Evolutionary conservation across 2,888 invertebrate genomes (phyloP).

Genomic region (Panopea generosa): DNA sequence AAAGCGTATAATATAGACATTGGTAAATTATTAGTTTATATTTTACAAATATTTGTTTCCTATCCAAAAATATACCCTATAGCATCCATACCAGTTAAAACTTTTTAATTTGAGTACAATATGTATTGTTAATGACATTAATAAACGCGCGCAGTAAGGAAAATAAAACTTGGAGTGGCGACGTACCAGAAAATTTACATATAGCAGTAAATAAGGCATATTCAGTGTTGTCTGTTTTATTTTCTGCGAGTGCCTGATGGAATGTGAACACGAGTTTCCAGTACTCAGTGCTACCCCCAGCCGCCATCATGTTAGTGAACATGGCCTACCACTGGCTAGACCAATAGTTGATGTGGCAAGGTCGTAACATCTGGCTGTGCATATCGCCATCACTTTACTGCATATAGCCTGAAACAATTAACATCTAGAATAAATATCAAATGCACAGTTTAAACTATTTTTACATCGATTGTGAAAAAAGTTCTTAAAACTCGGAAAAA

Average conservation of each 20-base stretch:
- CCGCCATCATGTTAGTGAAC: constrained; percentile 97
- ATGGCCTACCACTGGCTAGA: constrained; percentile 98
- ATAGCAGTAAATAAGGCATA: constrained; percentile 98
- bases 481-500: too few relatives aligned
- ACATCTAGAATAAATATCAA: too few relatives aligned
- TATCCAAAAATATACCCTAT: too few relatives aligned
- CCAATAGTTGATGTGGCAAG: constrained; percentile 96
- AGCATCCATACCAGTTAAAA: too few relatives aligned
- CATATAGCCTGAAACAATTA: constrained; percentile 86
- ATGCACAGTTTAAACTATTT: too few relatives aligned
- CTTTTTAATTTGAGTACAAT: too few relatives aligned
- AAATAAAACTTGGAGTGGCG: neutral
- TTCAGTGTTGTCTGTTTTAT: constrained; percentile 98
- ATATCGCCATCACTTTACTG: constrained; percentile 99
- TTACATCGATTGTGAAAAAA: too few relatives aligned
- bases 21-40: too few relatives aligned
- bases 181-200: constrained; percentile 97
- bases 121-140: too few relatives aligned
- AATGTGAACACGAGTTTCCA: constrained; percentile 97
- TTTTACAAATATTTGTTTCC: too few relatives aligned
- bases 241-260: constrained; percentile 96
- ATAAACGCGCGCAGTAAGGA: too few relatives aligned
- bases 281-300: constrained; percentile 97
- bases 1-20: too few relatives aligned
- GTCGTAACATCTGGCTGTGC: constrained; percentile 98